Evolutionary conservation across 1,140 invertebrate genomes (phyloP).

Genomic region (Paralvinella palmiformis): DNA sequence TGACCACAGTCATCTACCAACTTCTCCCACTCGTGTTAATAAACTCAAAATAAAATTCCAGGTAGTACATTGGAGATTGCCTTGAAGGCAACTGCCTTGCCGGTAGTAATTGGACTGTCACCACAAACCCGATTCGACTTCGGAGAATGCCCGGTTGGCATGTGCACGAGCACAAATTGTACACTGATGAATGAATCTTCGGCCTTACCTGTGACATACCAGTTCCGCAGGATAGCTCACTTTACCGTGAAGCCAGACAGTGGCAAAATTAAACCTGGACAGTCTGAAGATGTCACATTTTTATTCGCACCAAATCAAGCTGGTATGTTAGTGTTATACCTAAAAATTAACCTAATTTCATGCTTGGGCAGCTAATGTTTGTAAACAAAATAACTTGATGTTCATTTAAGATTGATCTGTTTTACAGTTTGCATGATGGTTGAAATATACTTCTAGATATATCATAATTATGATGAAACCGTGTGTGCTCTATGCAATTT

Average conservation of each 20-base stretch:
- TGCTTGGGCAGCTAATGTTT: too few relatives aligned
- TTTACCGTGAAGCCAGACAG: constrained; percentile 40
- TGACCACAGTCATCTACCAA: too few relatives aligned
- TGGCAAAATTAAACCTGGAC: constrained; percentile 40
- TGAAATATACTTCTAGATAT: too few relatives aligned
- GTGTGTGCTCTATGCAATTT: background rate
- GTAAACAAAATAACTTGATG: too few relatives aligned
- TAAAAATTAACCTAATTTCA: too few relatives aligned
- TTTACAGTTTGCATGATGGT: too few relatives aligned
- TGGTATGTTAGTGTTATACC: constrained; percentile 30
- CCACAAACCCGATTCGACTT: constrained; percentile 42
- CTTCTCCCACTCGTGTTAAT: too few relatives aligned
- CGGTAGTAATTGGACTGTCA: constrained; percentile 40
- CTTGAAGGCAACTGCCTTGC: constrained; percentile 47
- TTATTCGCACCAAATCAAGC: constrained; percentile 48
- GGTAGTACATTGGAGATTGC: constrained; percentile 39
- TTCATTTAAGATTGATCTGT: too few relatives aligned
- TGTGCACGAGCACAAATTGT: constrained; percentile 39
- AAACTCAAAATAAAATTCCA: too few relatives aligned
- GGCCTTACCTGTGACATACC: constrained; percentile 36
- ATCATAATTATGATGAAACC: background rate
- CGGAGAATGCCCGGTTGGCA: constrained; percentile 43
- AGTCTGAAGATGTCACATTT: constrained; percentile 43
- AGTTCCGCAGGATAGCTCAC: constrained; percentile 47
- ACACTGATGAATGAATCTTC: constrained; percentile 42